Percentiles rank a stretch among this genome's conserved stretches.
Conservation (phyloP, 37 sponge, comb jelly and placozoan species). For the Cladorhizidae sp. region DNA sequence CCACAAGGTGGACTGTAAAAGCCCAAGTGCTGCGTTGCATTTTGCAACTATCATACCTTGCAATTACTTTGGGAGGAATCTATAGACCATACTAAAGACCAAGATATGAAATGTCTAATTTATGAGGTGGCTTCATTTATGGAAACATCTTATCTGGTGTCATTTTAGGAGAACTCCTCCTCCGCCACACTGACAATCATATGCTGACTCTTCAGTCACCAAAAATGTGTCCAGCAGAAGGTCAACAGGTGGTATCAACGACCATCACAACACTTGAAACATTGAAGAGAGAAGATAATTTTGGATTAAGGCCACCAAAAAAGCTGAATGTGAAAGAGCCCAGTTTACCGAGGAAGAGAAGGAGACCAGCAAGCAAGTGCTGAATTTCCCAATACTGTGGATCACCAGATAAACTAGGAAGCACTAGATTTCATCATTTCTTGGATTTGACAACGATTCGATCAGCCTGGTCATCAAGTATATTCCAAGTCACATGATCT, state of each 20-base stretch:
- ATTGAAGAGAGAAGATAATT: conserved; percentile 28
- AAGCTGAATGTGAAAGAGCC: conserved; percentile 27
- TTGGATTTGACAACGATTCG: neutral
- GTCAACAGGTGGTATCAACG: neutral
- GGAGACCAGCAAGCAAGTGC: conserved; percentile 21
- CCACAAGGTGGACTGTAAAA: conserved; percentile 61
- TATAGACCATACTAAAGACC: neutral
- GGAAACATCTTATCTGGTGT: conserved; percentile 44
- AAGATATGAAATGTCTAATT: neutral
- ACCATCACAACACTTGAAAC: conserved; percentile 11
- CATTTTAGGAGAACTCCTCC: conserved; percentile 44
- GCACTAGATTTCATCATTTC: conserved; percentile 19
- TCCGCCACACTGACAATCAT: conserved; percentile 54
- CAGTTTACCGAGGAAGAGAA: conserved; percentile 32
- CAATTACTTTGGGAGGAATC: neutral
- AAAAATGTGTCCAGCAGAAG: conserved; percentile 53
- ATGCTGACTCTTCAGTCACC: conserved; percentile 50
- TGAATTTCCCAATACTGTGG: conserved; percentile 11
- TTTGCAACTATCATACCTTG: neutral
- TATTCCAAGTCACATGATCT: conserved; percentile 52
- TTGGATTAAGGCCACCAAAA: neutral
- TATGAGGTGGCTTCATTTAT: conserved; percentile 18
- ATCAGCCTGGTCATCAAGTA: too few species aligned
- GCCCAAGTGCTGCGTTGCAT: conserved; percentile 23
- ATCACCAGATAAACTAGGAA: conserved; percentile 26